Conservation (phyloP, 2,797 vertebrate genomes). For the Meriones psammophilus region DNA sequence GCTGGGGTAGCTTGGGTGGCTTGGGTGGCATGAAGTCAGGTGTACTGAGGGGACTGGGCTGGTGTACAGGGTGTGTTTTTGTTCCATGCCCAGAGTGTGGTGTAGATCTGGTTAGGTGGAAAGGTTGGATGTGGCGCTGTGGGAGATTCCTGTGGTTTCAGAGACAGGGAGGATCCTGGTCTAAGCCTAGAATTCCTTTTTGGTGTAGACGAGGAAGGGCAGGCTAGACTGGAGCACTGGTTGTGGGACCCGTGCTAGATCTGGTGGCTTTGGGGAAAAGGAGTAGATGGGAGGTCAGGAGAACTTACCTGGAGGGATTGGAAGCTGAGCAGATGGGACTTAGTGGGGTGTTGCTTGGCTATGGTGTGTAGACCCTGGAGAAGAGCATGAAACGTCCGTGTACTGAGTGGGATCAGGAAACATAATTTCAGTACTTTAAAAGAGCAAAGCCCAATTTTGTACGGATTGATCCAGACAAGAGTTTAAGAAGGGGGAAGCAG, state of each 20-base stretch:
- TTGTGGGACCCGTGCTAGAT: neutral
- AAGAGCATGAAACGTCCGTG: neutral
- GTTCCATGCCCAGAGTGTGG: too few relatives aligned
- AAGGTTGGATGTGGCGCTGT: neutral
- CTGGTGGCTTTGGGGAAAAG: neutral
- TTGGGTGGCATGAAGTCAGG: neutral
- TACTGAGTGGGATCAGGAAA: conserved; percentile 13
- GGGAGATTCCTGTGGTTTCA: neutral
- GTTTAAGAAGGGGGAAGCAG: neutral
- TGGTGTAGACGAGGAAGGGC: neutral
- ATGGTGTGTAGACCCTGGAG: neutral
- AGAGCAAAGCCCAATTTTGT: conserved; percentile 6
- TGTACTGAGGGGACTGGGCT: neutral
- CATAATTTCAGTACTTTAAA: conserved; percentile 16
- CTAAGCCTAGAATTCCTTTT: neutral
- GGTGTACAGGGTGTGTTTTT: neutral
- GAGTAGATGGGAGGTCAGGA: neutral
- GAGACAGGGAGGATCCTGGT: neutral
- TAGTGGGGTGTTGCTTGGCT: neutral
- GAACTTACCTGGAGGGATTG: neutral
- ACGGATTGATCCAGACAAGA: conserved; percentile 19
- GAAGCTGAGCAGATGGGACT: neutral
- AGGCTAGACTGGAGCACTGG: neutral
- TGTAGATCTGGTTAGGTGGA: neutral
- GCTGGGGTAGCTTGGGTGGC: neutral